Conservation (phyloP, 2,888 invertebrate species). For the Scaeva pyrastri region DNA sequence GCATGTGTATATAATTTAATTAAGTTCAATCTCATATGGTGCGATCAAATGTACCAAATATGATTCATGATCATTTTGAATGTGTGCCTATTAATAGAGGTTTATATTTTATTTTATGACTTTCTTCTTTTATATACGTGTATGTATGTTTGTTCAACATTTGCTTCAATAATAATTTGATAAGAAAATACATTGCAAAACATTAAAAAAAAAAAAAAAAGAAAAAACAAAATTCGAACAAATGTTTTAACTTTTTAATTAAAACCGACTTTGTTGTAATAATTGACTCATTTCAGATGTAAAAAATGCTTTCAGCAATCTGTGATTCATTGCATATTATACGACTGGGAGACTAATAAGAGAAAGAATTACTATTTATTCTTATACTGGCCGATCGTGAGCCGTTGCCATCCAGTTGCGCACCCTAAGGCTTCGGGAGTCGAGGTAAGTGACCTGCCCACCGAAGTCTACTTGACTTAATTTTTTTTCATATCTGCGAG, state of each 20-base stretch:
- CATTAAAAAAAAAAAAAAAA: background rate
- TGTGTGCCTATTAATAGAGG: conserved; percentile 3
- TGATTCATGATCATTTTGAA: conserved; percentile 16
- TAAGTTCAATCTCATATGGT: conserved; percentile 1
- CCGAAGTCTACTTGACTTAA: too few species aligned
- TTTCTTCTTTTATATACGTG: background rate
- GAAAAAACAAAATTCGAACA: background rate
- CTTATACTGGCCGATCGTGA: too few species aligned
- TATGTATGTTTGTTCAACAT: background rate
- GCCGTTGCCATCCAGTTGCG: too few species aligned
- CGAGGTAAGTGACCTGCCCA: too few species aligned
- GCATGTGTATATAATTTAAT: background rate
- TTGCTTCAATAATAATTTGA: conserved; percentile 11
- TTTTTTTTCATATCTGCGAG: too few species aligned
- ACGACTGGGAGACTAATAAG: background rate
- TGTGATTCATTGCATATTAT: background rate
- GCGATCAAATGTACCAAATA: conserved; percentile 13
- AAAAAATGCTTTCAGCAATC: background rate
- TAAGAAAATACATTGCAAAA: background rate
- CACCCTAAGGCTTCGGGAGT: too few species aligned
- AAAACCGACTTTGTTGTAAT: conserved; percentile 7
- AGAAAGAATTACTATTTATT: too few species aligned
- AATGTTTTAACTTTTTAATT: background rate
- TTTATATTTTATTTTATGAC: conserved; percentile 3
- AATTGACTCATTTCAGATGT: conserved; percentile 4